These are phyloP conservation scores for Cartodere bifasciata DNA, from an alignment of 2,888 invertebrate species.

Conservation along the genomic window DNA sequence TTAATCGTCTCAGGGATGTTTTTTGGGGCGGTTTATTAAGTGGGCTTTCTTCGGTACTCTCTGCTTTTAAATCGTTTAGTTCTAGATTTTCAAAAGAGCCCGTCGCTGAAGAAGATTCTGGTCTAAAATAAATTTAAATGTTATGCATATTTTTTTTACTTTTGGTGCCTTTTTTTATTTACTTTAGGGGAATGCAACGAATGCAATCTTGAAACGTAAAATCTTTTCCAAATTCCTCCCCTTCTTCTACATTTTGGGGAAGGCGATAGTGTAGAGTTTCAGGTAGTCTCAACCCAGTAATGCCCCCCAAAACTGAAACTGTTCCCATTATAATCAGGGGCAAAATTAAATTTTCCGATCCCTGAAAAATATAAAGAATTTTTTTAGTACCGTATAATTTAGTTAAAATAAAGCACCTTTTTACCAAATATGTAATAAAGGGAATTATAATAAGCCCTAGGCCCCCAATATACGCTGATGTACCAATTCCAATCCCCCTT, in stretches of 20 bases:
- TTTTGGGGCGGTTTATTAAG: constrained; percentile 28
- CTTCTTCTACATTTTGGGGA: constrained; percentile 79
- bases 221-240: constrained; percentile 74
- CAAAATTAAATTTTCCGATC: constrained; percentile 69
- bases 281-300: constrained; percentile 67
- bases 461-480: constrained; percentile 83
- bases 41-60: constrained; percentile 37
- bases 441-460: constrained; percentile 81
- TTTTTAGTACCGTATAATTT: not conserved
- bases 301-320: constrained; percentile 68
- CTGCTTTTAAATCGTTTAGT: constrained; percentile 38
- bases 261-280: constrained; percentile 74
- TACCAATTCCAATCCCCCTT: constrained; percentile 79
- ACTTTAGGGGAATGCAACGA: constrained; percentile 58
- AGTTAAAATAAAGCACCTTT: constrained; percentile 19
- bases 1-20: constrained; percentile 53
- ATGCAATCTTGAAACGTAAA: constrained; percentile 66
- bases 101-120: constrained; percentile 33
- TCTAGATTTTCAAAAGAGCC: constrained; percentile 67
- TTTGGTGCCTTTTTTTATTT: constrained; percentile 15
- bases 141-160: not conserved
- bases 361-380: constrained; percentile 39
- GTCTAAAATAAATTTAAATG: constrained; percentile 34
- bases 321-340: constrained; percentile 77
- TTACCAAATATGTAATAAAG: constrained; percentile 80